Evolutionary conservation across 2,113 vertebrate species (phyloP).

Genomic region (Syngnathus floridae): DNA sequence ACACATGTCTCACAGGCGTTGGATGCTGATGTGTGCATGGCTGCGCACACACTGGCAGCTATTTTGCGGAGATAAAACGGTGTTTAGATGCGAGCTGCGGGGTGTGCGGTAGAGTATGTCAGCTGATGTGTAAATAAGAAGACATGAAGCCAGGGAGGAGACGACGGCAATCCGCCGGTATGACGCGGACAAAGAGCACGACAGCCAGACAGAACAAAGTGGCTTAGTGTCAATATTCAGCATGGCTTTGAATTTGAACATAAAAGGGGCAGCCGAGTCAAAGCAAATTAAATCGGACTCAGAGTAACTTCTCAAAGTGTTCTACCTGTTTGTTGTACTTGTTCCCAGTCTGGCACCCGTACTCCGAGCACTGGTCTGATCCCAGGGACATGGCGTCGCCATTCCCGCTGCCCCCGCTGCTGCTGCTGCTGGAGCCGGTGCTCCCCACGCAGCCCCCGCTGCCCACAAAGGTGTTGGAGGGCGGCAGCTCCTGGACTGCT

Average conservation of each 20-base stretch:
- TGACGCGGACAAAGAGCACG: slow-evolving; percentile 15
- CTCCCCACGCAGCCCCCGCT: slow-evolving; percentile 72
- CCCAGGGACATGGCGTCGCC: slow-evolving; percentile 93
- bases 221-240: slow-evolving; percentile 8
- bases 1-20: slow-evolving; percentile 41
- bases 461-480: slow-evolving; percentile 96
- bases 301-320: neutral
- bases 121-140: slow-evolving; percentile 29
- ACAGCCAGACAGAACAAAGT: slow-evolving; percentile 15
- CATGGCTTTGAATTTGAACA: slow-evolving; percentile 8
- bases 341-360: slow-evolving; percentile 91
- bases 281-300: neutral
- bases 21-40: slow-evolving; percentile 23
- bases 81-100: slow-evolving; percentile 38
- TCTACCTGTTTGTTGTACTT: slow-evolving; percentile 99
- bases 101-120: slow-evolving; percentile 30
- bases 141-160: slow-evolving; percentile 17
- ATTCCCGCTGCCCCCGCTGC: slow-evolving; percentile 66
- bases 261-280: neutral
- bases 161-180: slow-evolving; percentile 22
- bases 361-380: slow-evolving; percentile 95
- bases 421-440: slow-evolving; percentile 66
- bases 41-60: slow-evolving; percentile 35
- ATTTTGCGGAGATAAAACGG: slow-evolving; percentile 47
- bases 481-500: slow-evolving; percentile 94